Percentiles rank a stretch among this genome's conserved stretches.
These are phyloP conservation scores for Clavelina lepadiformis DNA, from an alignment of 23 tunicate genomes.

Conservation along the genomic window DNA sequence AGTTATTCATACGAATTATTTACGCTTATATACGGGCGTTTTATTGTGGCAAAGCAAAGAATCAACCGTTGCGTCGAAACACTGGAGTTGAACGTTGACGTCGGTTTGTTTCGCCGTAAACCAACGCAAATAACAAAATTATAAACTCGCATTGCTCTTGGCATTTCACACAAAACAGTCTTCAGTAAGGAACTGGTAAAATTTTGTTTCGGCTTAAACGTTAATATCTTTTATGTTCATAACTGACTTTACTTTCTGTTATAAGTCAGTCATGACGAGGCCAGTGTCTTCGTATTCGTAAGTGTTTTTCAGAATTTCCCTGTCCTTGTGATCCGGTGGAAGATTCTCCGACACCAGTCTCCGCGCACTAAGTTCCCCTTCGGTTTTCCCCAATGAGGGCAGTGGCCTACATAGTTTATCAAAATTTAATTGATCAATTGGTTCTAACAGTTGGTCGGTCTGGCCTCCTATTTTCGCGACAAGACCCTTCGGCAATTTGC, in stretches of 20 bases:
- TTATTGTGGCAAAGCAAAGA: no score
- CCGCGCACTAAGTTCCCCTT: conserved; percentile 42
- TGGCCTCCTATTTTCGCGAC: conserved; percentile 57
- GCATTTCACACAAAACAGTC: background rate
- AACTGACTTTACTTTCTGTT: no score
- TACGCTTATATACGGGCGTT: no score
- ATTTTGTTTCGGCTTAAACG: no score
- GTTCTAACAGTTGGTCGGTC: conserved; percentile 50
- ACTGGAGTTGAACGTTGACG: no score
- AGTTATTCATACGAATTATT: no score
- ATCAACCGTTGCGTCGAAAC: no score
- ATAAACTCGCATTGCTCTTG: background rate
- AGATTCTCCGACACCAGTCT: conserved; percentile 27
- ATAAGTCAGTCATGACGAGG: conserved; percentile 55
- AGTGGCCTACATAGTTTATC: conserved; percentile 50
- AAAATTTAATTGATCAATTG: conserved; percentile 51
- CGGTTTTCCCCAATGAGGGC: conserved; percentile 34
- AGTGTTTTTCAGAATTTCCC: conserved; percentile 41
- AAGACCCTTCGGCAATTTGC: conserved; percentile 45
- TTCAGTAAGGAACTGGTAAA: no score
- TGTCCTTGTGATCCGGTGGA: conserved; percentile 43
- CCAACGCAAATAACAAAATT: no score
- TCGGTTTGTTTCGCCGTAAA: no score
- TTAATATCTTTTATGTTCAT: no score
- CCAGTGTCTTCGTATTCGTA: conserved; percentile 56